Evolutionary conservation across 1,140 invertebrate species (phyloP).

Genomic region (Drosophila seguyi): DNA sequence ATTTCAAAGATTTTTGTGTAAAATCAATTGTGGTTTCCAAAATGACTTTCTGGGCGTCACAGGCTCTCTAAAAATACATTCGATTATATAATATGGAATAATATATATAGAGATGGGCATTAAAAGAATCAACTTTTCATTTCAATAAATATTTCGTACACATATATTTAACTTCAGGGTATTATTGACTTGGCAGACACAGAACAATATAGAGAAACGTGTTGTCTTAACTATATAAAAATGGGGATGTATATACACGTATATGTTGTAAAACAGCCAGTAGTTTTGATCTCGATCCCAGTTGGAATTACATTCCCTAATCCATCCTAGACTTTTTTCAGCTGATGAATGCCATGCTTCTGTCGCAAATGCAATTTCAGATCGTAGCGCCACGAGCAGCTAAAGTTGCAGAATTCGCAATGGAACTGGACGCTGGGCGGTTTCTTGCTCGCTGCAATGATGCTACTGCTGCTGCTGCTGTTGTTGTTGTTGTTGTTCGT

Average conservation of each 20-base stretch:
- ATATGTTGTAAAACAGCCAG: slow-evolving; percentile 45
- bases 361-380: slow-evolving; percentile 81
- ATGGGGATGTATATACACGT: slow-evolving; percentile 3
- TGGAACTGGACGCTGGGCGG: slow-evolving; percentile 70
- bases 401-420: slow-evolving; percentile 82
- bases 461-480: slow-evolving; percentile 10
- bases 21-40: slow-evolving; percentile 17
- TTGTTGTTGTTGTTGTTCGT: slow-evolving; percentile 18
- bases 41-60: slow-evolving; percentile 22
- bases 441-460: slow-evolving; percentile 57
- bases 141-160: slow-evolving; percentile 81
- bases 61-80: slow-evolving; percentile 27
- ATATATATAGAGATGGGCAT: slow-evolving; percentile 21
- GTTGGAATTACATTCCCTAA: slow-evolving; percentile 21
- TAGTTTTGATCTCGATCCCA: slow-evolving; percentile 29
- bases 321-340: slow-evolving; percentile 77
- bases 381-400: slow-evolving; percentile 84
- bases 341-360: slow-evolving; percentile 83
- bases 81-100: slow-evolving; percentile 7
- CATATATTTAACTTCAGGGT: slow-evolving; percentile 75
- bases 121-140: slow-evolving; percentile 51
- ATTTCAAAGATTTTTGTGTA: slow-evolving; percentile 11
- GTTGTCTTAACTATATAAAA: slow-evolving; percentile 43
- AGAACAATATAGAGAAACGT: slow-evolving; percentile 54
- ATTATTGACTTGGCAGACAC: slow-evolving; percentile 63